These are phyloP conservation scores for Sarcophaga bullata DNA, from an alignment of 1,140 invertebrate species.

Conservation along the genomic window DNA sequence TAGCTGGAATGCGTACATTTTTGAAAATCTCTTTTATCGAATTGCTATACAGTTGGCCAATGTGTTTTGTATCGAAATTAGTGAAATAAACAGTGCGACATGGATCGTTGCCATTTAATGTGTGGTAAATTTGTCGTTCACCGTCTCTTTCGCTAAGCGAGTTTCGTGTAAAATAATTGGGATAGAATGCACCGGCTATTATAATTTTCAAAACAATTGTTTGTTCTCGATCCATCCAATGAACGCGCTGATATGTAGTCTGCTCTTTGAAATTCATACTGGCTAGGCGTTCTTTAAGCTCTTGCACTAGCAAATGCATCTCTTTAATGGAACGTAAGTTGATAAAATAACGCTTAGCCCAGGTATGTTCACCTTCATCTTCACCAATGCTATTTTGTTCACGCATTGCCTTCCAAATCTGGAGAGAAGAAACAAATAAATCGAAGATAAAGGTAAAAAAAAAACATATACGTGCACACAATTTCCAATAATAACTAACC, in stretches of 20 bases:
- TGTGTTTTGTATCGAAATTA: conserved; percentile 74
- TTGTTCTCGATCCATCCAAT: conserved; percentile 67
- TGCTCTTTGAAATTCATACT: conserved; percentile 68
- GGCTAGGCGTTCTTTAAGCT: conserved; percentile 73
- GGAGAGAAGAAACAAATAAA: conserved; percentile 31
- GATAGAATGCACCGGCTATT: conserved; percentile 85
- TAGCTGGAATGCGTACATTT: conserved; percentile 58
- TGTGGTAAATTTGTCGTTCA: conserved; percentile 72
- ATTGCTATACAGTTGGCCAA: conserved; percentile 76
- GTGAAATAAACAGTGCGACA: conserved; percentile 79
- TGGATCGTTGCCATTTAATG: conserved; percentile 78
- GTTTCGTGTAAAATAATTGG: conserved; percentile 83
- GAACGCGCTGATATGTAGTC: conserved; percentile 54
- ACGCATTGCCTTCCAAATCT: conserved; percentile 60
- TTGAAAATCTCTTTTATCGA: conserved; percentile 70
- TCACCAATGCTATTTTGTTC: conserved; percentile 52
- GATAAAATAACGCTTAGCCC: conserved; percentile 79
- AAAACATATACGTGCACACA: background rate
- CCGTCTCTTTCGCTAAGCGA: conserved; percentile 67
- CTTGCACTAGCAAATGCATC: conserved; percentile 75
- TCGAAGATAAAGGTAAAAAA: background rate
- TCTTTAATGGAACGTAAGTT: conserved; percentile 79
- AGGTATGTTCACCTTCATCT: conserved; percentile 64
- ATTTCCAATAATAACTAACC: conserved; percentile 64
- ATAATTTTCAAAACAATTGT: conserved; percentile 74